phyloP scores from a whole-genome alignment of 2,113 vertebrate species.

The Hippocampus zosterae region DNA sequence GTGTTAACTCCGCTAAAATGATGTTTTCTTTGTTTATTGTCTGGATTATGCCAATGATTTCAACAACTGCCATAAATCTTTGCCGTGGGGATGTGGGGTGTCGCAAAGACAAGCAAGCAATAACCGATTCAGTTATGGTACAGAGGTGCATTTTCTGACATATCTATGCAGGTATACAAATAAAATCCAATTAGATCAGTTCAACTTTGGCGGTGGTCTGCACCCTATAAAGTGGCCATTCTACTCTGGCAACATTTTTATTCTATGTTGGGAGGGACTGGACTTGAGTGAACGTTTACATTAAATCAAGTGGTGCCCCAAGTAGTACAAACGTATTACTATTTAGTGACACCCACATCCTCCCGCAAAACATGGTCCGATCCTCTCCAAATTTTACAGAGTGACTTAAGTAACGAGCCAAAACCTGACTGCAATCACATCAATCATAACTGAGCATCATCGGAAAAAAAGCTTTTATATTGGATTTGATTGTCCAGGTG shows the following conservation, averaged over 20 bases:
- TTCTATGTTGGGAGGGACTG: background rate
- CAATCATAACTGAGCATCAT: background rate
- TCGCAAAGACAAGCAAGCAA: too few species aligned
- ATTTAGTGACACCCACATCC: too few species aligned
- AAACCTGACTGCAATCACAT: background rate
- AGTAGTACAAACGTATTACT: background rate
- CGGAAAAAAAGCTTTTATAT: background rate
- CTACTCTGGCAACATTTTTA: background rate
- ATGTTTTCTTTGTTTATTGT: background rate
- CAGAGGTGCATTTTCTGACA: too few species aligned
- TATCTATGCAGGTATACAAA: too few species aligned
- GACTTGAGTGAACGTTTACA: background rate
- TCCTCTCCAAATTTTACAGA: too few species aligned
- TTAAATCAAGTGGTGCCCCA: background rate
- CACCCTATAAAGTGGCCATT: background rate
- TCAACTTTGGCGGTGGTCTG: background rate
- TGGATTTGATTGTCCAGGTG: background rate
- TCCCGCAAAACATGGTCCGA: too few species aligned
- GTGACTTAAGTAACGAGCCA: background rate
- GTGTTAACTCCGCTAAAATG: background rate
- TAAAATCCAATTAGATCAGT: background rate
- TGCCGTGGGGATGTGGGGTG: too few species aligned
- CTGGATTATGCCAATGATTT: background rate
- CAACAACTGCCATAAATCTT: too few species aligned
- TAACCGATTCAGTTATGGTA: too few species aligned